phyloP scores from a whole-genome alignment of 2,797 vertebrate species.

The Knipowitschia caucasica region DNA sequence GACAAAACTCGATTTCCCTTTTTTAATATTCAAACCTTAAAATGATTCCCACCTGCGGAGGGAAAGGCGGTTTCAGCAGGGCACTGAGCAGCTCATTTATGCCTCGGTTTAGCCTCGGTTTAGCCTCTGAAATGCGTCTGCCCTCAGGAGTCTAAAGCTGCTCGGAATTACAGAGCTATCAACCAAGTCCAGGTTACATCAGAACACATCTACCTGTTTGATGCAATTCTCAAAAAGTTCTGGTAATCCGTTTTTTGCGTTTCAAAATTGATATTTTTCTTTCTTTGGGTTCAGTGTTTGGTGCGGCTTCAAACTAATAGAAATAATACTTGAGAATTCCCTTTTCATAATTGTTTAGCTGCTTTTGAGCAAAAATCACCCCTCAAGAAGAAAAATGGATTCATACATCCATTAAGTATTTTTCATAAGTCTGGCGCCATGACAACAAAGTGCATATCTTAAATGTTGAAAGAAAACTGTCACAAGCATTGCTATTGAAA shows the following conservation, averaged over 20 bases:
- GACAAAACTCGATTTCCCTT: too few relatives aligned
- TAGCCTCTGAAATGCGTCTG: neutral
- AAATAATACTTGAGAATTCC: too few relatives aligned
- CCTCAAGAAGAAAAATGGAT: neutral
- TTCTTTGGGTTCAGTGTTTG: neutral
- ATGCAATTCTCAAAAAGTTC: neutral
- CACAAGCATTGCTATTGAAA: neutral
- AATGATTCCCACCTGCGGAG: conserved; percentile 43
- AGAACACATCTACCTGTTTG: neutral
- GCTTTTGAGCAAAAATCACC: too few relatives aligned
- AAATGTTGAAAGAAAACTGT: neutral
- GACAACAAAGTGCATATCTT: neutral
- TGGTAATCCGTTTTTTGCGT: neutral
- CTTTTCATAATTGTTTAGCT: too few relatives aligned
- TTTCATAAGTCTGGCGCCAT: neutral
- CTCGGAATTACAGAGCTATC: neutral
- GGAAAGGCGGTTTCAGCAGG: conserved; percentile 19
- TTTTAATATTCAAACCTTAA: conserved; percentile 29
- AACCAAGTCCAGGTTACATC: neutral
- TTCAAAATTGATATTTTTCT: neutral
- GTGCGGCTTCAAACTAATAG: too few relatives aligned
- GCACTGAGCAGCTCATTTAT: conserved; percentile 29
- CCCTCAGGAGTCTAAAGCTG: neutral
- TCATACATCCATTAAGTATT: too few relatives aligned
- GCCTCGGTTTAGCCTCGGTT: conserved; percentile 37